Conservation (phyloP, 2,888 invertebrate genomes). For the Clanis bilineata region DNA sequence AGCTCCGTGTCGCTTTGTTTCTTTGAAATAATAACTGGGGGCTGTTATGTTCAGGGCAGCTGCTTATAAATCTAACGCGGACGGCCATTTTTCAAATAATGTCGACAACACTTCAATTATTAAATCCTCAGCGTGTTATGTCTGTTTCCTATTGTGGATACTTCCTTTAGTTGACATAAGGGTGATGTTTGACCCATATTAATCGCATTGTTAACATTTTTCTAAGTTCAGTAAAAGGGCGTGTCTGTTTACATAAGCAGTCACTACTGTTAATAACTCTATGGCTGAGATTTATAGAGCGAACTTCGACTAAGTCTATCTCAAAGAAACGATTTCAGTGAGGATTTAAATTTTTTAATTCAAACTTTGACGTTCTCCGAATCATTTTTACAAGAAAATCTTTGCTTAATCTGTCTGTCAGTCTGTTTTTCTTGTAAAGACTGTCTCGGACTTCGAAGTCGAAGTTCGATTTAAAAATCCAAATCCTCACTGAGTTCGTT, state of each 20-base stretch:
- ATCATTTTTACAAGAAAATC: too few relatives aligned
- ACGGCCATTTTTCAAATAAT: conserved; percentile 32
- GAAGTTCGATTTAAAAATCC: too few relatives aligned
- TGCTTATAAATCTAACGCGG: conserved; percentile 52
- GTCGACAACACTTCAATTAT: conserved; percentile 39
- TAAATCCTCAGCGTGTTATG: conserved; percentile 58
- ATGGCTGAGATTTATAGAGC: neutral
- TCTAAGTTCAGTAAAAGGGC: neutral
- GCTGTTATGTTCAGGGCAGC: conserved; percentile 35
- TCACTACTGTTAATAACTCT: neutral
- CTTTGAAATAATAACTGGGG: conserved; percentile 28
- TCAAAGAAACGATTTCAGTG: too few relatives aligned
- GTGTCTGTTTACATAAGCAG: neutral
- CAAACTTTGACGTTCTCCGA: too few relatives aligned
- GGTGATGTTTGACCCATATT: conserved; percentile 41
- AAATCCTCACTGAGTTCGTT: too few relatives aligned
- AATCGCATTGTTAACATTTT: neutral
- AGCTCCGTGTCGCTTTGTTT: conserved; percentile 34
- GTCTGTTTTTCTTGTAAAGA: too few relatives aligned
- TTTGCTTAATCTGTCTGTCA: too few relatives aligned
- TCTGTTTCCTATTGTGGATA: conserved; percentile 51
- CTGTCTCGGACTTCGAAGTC: too few relatives aligned
- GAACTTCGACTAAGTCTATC: too few relatives aligned
- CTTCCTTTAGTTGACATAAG: conserved; percentile 51
- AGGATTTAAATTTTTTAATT: too few relatives aligned